A percentile compares a stretch with the other conserved stretches of the same genome.
Evolutionary conservation across 1,140 invertebrate species (phyloP).

Genomic region (Schlechtendalia chinensis): DNA sequence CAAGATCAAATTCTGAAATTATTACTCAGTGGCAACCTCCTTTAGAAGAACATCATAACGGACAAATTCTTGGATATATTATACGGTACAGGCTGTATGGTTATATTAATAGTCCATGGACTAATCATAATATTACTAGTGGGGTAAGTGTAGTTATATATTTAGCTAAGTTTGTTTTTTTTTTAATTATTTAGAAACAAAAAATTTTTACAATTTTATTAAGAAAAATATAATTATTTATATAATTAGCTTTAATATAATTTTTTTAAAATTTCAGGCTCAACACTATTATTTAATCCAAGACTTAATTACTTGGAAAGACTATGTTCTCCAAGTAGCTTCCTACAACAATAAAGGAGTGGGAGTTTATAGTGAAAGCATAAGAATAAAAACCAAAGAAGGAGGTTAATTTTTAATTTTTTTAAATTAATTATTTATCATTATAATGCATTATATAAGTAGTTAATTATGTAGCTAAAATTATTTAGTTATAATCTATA

Average conservation of each 20-base stretch:
- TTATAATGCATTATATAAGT: background rate
- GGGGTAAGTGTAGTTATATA: conserved; percentile 59
- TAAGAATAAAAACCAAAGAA: conserved; percentile 92
- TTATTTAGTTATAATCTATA: too few species aligned
- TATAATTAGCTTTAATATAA: background rate
- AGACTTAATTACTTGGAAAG: conserved; percentile 95
- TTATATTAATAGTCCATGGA: conserved; percentile 88
- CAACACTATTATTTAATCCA: conserved; percentile 90
- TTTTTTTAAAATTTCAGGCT: conserved; percentile 58
- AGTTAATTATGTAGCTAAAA: too few species aligned
- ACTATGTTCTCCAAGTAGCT: conserved; percentile 95
- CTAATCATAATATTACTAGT: conserved; percentile 85
- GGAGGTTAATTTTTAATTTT: conserved; percentile 61
- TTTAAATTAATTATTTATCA: background rate
- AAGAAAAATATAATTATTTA: background rate
- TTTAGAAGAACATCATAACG: conserved; percentile 87
- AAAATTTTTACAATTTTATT: too few species aligned
- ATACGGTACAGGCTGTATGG: conserved; percentile 87
- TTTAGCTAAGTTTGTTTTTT: background rate
- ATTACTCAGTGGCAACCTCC: conserved; percentile 97
- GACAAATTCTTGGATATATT: conserved; percentile 89
- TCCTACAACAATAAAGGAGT: conserved; percentile 96
- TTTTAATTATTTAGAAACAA: background rate
- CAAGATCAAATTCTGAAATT: conserved; percentile 89
- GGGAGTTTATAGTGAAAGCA: conserved; percentile 86